Evolutionary conservation across 2,113 vertebrate genomes (phyloP).

Genomic region (Thunnus thynnus): DNA sequence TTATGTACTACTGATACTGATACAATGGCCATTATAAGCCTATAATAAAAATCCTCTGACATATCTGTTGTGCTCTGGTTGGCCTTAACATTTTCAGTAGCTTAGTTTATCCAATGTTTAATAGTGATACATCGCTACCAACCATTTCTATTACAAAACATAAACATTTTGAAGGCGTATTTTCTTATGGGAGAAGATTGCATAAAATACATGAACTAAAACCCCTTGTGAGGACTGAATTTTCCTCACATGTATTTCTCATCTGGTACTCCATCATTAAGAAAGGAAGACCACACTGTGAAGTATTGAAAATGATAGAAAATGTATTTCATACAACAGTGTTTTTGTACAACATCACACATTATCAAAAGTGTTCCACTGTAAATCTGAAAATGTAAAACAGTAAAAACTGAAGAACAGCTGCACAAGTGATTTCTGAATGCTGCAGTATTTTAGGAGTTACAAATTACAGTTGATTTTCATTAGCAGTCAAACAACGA

Average conservation of each 20-base stretch:
- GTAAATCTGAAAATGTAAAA: neutral
- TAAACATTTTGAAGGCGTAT: neutral
- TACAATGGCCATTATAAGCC: too few species aligned
- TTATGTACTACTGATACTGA: neutral
- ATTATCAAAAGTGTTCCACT: constrained; percentile 25
- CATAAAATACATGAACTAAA: neutral
- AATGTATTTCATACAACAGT: constrained; percentile 57
- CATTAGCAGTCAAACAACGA: neutral
- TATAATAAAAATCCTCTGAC: too few species aligned
- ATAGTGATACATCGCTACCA: neutral
- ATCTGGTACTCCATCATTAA: neutral
- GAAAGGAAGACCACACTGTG: constrained; percentile 21
- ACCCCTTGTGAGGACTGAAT: neutral
- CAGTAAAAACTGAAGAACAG: constrained; percentile 6
- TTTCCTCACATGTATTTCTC: neutral
- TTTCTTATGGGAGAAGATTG: neutral
- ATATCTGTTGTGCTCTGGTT: too few species aligned
- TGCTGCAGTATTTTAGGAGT: neutral
- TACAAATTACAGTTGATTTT: neutral
- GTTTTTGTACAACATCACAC: constrained; percentile 19
- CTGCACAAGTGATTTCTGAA: constrained; percentile 12
- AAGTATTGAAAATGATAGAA: constrained; percentile 24
- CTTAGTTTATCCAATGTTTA: neutral
- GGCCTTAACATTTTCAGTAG: too few species aligned
- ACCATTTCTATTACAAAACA: neutral